phyloP scores from a whole-genome alignment of 2,888 invertebrate species.

The Lepidochrysops patricia region DNA sequence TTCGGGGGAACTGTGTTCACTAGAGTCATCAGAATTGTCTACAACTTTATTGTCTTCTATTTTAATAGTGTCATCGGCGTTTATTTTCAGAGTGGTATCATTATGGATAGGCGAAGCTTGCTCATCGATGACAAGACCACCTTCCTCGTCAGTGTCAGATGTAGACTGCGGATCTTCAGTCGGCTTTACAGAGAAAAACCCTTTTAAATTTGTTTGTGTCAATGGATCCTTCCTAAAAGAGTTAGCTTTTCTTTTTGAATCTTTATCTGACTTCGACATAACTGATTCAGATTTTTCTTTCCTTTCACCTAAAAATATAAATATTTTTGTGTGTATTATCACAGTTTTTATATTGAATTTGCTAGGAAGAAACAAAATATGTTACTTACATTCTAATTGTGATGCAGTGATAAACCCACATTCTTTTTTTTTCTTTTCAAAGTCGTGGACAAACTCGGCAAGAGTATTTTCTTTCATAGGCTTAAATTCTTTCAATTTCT shows the following conservation, averaged over 20 bases:
- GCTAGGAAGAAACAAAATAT: slow-evolving; percentile 6
- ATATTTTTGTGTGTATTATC: background rate
- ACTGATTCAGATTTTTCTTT: slow-evolving; percentile 35
- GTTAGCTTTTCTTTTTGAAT: slow-evolving; percentile 58
- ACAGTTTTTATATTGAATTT: background rate
- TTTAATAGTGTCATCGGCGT: slow-evolving; percentile 28
- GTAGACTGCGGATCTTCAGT: slow-evolving; percentile 37
- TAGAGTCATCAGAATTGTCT: slow-evolving; percentile 36
- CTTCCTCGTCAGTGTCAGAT: slow-evolving; percentile 46
- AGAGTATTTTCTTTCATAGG: slow-evolving; percentile 68
- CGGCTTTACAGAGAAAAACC: slow-evolving; percentile 50
- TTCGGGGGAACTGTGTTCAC: slow-evolving; percentile 21
- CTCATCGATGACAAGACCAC: slow-evolving; percentile 48
- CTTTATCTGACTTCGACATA: slow-evolving; percentile 62
- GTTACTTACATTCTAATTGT: slow-evolving; percentile 37
- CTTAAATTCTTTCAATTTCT: slow-evolving; percentile 69
- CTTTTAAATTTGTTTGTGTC: slow-evolving; percentile 64
- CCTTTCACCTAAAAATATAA: slow-evolving; percentile 31
- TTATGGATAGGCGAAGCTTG: slow-evolving; percentile 30
- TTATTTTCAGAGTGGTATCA: slow-evolving; percentile 37
- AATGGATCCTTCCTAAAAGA: slow-evolving; percentile 64
- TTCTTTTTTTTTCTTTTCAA: slow-evolving; percentile 44
- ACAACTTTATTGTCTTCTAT: slow-evolving; percentile 40
- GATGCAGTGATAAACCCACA: slow-evolving; percentile 54
- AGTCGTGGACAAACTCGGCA: slow-evolving; percentile 63